Conservation (phyloP, 2,113 vertebrate species). For the Fulica atra region DNA sequence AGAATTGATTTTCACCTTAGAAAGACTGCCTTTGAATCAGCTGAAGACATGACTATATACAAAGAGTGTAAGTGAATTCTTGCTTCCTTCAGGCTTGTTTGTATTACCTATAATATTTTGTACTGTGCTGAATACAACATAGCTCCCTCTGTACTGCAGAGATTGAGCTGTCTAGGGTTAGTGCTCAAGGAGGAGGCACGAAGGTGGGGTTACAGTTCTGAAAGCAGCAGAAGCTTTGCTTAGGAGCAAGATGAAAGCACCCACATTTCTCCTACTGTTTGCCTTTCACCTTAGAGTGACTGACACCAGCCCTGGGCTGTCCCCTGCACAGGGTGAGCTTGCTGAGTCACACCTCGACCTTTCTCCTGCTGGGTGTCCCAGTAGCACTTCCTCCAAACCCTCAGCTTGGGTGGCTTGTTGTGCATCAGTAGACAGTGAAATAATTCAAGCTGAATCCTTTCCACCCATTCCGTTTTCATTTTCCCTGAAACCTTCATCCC, state of each 20-base stretch:
- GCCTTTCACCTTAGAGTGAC: background rate
- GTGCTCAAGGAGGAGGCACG: fast-evolving
- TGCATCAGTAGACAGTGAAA: background rate
- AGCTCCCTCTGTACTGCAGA: background rate
- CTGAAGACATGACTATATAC: background rate
- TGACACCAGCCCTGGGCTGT: background rate
- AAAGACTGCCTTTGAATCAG: background rate
- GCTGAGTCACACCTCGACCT: background rate
- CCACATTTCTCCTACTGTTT: background rate
- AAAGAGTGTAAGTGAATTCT: background rate
- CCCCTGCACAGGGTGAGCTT: background rate
- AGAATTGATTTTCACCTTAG: background rate
- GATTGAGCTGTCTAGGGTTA: background rate
- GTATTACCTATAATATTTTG: background rate
- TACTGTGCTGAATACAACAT: background rate
- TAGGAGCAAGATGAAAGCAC: background rate
- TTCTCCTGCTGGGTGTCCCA: background rate
- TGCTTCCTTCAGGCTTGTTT: background rate
- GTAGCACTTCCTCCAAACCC: background rate
- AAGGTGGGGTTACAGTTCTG: background rate
- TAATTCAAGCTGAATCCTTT: background rate
- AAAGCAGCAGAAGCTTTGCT: background rate
- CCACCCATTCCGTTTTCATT: background rate
- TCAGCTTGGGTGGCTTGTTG: background rate
- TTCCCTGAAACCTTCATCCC: background rate